These are phyloP conservation scores for Crematogaster levior DNA, from an alignment of 2,888 invertebrate genomes.

Conservation along the genomic window DNA sequence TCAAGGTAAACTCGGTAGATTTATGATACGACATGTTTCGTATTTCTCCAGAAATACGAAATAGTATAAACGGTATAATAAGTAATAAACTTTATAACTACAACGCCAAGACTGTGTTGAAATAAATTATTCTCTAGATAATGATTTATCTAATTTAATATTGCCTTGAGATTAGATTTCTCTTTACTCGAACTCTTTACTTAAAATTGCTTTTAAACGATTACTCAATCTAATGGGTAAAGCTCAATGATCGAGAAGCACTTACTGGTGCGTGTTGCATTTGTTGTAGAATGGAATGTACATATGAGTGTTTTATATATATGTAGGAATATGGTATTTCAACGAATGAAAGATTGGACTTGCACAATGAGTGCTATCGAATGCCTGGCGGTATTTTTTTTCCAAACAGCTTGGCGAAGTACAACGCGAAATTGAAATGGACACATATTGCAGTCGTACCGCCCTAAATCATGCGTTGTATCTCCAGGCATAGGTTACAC, in stretches of 20 bases:
- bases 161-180: not conserved
- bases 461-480: slow-evolving; percentile 43
- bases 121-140: not conserved
- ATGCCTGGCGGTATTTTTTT: slow-evolving; percentile 12
- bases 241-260: slow-evolving; percentile 7
- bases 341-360: slow-evolving; percentile 34
- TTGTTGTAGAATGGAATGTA: not conserved
- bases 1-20: slow-evolving; percentile 6
- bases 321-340: not conserved
- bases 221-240: not conserved
- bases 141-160: slow-evolving; percentile 6
- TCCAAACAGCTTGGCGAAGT: slow-evolving; percentile 49
- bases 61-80: not conserved
- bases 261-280: not conserved
- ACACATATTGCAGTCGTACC: slow-evolving; percentile 47
- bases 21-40: not conserved
- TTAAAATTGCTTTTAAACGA: not conserved
- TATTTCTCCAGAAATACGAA: not conserved
- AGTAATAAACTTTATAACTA: not conserved
- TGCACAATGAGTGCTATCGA: slow-evolving; percentile 40
- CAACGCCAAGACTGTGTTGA: not conserved
- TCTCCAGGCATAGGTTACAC: slow-evolving; percentile 42
- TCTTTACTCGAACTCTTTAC: not conserved
- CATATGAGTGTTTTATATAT: not conserved
- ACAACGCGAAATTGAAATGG: slow-evolving; percentile 50